A percentile compares a stretch with the other conserved stretches of the same genome.
Evolutionary conservation across 2,888 invertebrate species (phyloP).

Genomic region (Cosmia trapezina): DNA sequence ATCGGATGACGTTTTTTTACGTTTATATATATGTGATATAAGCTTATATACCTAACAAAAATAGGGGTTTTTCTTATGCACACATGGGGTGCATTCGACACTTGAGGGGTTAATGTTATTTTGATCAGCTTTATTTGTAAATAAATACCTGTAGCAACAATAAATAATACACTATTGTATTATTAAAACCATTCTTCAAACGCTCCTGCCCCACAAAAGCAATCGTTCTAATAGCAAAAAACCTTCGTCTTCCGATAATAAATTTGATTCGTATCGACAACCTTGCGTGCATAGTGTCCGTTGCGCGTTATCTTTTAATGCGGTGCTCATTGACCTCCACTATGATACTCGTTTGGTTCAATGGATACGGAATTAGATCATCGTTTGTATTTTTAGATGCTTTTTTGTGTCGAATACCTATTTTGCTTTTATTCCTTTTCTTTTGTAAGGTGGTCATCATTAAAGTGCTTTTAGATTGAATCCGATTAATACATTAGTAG

Average conservation of each 20-base stretch:
- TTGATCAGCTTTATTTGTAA: not conserved
- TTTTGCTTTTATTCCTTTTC: not conserved
- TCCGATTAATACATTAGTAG: too few species aligned
- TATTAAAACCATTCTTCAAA: not conserved
- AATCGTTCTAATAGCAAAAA: slow-evolving; percentile 42
- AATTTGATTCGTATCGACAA: slow-evolving; percentile 50
- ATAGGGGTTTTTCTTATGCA: too few species aligned
- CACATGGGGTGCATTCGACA: too few species aligned
- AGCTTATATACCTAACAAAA: too few species aligned
- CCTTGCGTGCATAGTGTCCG: slow-evolving; percentile 55
- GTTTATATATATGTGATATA: too few species aligned
- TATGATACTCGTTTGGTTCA: slow-evolving; percentile 46
- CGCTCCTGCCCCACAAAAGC: slow-evolving; percentile 3
- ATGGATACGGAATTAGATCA: slow-evolving; percentile 52
- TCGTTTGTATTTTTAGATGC: slow-evolving; percentile 21
- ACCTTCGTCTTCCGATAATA: slow-evolving; percentile 32
- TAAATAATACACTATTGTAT: not conserved
- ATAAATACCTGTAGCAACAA: not conserved
- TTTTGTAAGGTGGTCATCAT: not conserved
- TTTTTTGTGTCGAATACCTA: slow-evolving; percentile 5
- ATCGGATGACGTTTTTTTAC: too few species aligned
- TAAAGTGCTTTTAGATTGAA: too few species aligned
- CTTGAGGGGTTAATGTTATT: too few species aligned
- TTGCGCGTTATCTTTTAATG: slow-evolving; percentile 52
- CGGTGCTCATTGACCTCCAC: slow-evolving; percentile 43